Base-by-base conservation (phyloP, 2,888 invertebrate species). In the Rotaria magnacalcarata region DNA sequence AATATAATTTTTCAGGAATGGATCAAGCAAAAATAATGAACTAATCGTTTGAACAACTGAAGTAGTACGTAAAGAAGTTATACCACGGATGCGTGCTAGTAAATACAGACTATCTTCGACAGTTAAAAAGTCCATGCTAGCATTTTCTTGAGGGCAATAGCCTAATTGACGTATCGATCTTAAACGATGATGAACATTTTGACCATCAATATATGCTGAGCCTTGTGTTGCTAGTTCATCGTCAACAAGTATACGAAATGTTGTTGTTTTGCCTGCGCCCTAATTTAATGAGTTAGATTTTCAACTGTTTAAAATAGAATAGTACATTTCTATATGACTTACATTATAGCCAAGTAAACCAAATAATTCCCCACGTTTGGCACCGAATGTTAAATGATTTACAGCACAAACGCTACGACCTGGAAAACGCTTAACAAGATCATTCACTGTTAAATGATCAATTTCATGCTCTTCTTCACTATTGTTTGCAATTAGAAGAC, bases 351-450 rank as follows among this genome's bases (percentile, higher is more conserved):
- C 80, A 24, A 80, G 47, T 47, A 80, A 47, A 80, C 80, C 80
- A 43, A 80, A 80, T 11, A 24, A 21, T 80, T 80, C 80, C 5
- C 80, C 80, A 24, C 80, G 80, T 80, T 80, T 80, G 2, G 47
- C 80, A 80, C 80, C 80, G 11, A 80, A 80, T 80, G 80, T 47
- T n/a, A 80, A n/a, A 80, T 80, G 80, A 80, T 80, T 80, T 14
- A 80, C 80, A 80, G 80, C 80, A 11, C 1, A 24, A 43, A 24
- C 47, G 34, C 47, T 43, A 24, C 47, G 43, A 5, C 80, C 47
- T 43, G 80, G n/a, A n/a, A 19, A 80, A 47, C n/a, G 47, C 6
- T 80, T 80, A 47, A 80, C 80, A 47, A 80, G 47, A 47, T 80
- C 80, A 47, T 80, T 21, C n/a, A 80, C 80, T 24, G 16, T 16